These are phyloP conservation scores for Coecobrya sp. DNA, from an alignment of 2,888 invertebrate species.

Conservation along the genomic window DNA sequence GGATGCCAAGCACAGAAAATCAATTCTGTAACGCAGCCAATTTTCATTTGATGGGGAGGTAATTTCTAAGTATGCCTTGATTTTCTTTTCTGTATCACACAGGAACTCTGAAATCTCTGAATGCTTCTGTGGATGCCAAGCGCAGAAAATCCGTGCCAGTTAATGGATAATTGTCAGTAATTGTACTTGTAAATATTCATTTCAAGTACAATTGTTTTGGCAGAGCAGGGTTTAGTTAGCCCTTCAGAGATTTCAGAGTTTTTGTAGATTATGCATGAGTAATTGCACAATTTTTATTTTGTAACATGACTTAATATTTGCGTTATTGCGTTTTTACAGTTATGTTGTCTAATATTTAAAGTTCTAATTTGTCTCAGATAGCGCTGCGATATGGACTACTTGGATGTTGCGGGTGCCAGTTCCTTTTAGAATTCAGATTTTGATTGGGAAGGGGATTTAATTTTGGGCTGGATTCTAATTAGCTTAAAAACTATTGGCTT, in stretches of 20 bases:
- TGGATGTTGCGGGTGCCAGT: background rate
- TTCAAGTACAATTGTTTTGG: background rate
- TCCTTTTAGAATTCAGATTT: background rate
- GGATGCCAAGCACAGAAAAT: background rate
- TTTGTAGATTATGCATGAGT: background rate
- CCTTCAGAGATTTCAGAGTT: slow-evolving; percentile 38
- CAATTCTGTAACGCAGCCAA: too few species aligned
- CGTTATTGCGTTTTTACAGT: background rate
- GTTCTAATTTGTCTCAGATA: slow-evolving; percentile 42
- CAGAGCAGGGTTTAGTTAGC: background rate
- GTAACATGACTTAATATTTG: slow-evolving; percentile 12
- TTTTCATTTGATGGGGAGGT: slow-evolving; percentile 21
- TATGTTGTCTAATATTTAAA: slow-evolving; percentile 31
- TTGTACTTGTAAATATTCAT: background rate
- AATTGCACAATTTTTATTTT: background rate
- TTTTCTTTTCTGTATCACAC: slow-evolving; percentile 27
- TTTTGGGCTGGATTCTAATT: background rate
- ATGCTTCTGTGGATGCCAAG: background rate
- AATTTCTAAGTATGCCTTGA: slow-evolving; percentile 37
- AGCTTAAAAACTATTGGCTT: background rate
- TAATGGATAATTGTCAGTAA: background rate
- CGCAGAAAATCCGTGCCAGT: background rate
- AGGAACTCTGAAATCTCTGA: slow-evolving; percentile 37
- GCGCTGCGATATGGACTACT: background rate
- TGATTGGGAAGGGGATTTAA: background rate